Base-by-base conservation (phyloP, 2,888 invertebrate species). In the Allygus modestus region DNA sequence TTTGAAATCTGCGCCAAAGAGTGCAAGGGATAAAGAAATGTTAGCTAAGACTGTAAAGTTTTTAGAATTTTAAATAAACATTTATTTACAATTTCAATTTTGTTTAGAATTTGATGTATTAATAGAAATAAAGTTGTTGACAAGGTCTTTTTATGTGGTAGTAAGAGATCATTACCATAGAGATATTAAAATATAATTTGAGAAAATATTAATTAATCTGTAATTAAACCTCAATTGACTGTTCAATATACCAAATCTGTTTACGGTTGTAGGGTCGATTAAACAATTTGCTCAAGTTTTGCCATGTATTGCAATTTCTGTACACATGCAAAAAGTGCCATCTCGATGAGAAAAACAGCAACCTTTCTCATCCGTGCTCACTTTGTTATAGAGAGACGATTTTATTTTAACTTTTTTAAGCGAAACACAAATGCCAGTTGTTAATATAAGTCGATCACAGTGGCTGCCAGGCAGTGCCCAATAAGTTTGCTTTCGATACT, bases 341-440 rank as follows among this genome's bases (percentile, higher is more conserved):
- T 71, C n/a, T 28, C 73, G 73, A 41, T 46, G 75, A 31, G 71
- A 83, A 31, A 65, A n/a, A n/a, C n/a, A n/a, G n/a, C n/a, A n/a
- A 26, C 17, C 4, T 51, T 58, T 58, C n/a, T 20, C 23, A 81
- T 81, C 17, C 41, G 17, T 7, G 43, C 23, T 31, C 17, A 31
- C 28, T 54, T 41, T 37, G 28, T 81, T 15, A 54, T 7, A 61
- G 23, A 82, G n/a, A 31, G 23, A 43, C 31, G 4, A 31, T 58
- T 58, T 82, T 82, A 73, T 82, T 69, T 61, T 58, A 65, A 17
- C 79, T 46, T 71, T 85, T 85, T 85, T 79, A 73, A 84, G 84
- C 85, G 84, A 85, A 84, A 85, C 83, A 85, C 83, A 85, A 85
- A 85, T 85, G 85, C 85, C 84, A 84, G 75, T 84, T 81, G 81